phyloP scores from a whole-genome alignment of 1,140 invertebrate genomes.

The Pseudomyrmex dendroicus region DNA sequence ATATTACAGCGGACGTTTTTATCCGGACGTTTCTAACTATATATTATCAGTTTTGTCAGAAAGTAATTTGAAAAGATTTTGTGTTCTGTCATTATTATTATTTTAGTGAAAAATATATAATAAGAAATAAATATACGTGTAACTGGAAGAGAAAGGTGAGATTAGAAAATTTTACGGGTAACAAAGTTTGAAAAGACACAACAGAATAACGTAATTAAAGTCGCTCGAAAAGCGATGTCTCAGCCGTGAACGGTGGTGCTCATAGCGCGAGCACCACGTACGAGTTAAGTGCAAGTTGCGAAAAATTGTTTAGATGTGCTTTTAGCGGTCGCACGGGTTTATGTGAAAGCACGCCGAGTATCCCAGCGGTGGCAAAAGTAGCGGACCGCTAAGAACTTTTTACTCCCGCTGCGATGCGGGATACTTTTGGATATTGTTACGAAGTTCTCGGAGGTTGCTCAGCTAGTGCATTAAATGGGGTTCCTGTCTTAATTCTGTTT shows the following conservation, averaged over 20 bases:
- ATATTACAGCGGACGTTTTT: background rate
- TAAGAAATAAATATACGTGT: background rate
- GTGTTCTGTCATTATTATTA: background rate
- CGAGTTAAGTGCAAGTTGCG: background rate
- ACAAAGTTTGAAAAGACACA: background rate
- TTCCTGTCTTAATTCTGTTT: slow-evolving; percentile 8
- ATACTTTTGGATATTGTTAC: background rate
- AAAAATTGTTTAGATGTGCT: slow-evolving; percentile 28
- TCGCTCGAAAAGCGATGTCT: background rate
- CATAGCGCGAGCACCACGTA: background rate
- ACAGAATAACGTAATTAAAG: background rate
- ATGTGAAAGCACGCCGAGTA: background rate
- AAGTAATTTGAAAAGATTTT: background rate
- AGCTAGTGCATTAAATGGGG: background rate
- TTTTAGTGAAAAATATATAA: background rate
- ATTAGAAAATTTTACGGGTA: no score
- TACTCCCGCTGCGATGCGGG: background rate
- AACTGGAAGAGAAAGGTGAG: no score
- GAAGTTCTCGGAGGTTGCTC: background rate
- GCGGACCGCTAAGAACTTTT: slow-evolving; percentile 24
- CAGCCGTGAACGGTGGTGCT: background rate
- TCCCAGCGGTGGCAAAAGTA: slow-evolving; percentile 11
- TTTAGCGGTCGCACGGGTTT: background rate
- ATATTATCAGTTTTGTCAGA: background rate
- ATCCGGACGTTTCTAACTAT: background rate